Percentiles rank a stretch among this genome's conserved stretches.
These are phyloP conservation scores for Muntiacus muntjak DNA, from an alignment of 2,113 vertebrate genomes.

Conservation along the genomic window DNA sequence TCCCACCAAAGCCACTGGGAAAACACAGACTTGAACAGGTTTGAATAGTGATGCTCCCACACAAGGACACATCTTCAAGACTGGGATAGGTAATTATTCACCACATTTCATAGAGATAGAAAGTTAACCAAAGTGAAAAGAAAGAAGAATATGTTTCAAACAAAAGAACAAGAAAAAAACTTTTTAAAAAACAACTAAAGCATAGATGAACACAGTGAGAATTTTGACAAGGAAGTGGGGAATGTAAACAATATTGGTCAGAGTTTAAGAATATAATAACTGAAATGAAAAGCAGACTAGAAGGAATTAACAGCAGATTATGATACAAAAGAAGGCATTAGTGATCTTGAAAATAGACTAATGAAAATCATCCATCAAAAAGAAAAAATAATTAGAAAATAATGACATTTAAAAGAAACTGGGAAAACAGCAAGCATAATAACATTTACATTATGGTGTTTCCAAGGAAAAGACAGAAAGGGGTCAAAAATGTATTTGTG, in stretches of 20 bases:
- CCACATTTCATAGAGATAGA: not conserved
- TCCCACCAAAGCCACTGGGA: not conserved
- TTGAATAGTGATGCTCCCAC: not conserved
- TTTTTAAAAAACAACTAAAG: not conserved
- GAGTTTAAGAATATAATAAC: not conserved
- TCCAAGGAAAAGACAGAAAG: not conserved
- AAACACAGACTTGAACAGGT: not conserved
- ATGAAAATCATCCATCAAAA: not conserved
- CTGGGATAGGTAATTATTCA: not conserved
- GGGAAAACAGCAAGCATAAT: not conserved
- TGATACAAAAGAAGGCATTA: not conserved
- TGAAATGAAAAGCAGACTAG: not conserved
- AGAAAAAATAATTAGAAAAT: not conserved
- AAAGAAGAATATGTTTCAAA: not conserved
- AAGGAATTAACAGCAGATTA: not conserved
- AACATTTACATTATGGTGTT: not conserved
- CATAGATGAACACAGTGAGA: not conserved
- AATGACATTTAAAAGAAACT: not conserved
- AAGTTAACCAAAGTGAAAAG: not conserved
- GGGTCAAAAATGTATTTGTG: not conserved
- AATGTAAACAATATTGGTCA: not conserved
- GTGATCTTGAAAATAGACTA: not conserved
- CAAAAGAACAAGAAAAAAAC: not conserved
- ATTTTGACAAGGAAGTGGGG: not conserved
- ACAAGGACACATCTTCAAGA: not conserved